Evolutionary conservation across 2,113 vertebrate species (phyloP), one percentile per base, ranked within the genome.

Genomic region (Sarotherodon lohbergeri): DNA sequence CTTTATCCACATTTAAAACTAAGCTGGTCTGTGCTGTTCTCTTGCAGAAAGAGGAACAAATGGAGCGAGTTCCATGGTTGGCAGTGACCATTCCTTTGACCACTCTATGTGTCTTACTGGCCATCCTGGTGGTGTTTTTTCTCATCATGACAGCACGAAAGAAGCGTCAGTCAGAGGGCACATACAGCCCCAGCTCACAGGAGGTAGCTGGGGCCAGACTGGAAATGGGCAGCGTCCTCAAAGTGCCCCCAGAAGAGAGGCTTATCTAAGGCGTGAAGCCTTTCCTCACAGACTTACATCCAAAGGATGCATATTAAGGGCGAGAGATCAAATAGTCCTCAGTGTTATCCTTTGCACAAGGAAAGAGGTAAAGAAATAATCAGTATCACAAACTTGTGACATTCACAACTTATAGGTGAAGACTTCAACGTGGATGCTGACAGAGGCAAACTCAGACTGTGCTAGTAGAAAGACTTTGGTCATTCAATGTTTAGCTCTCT

Each of bases 171-270:
- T 99, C 98, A 0, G 98, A 99, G 94, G 99, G 99, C 86, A 99
- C 98, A 50, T 99, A 99, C 95, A 99, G 98, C 86, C 99, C 99
- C 4, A 99, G 99, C 93, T 97, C 97, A 80, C 99, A 99, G 96
- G 99, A 99, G 81, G 98, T 99, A 87, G 98, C 98, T 0, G 99
- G 99, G 39, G 99, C 99, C 19, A 96, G 98, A 57, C 82, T 99
- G 90, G 99, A 99, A 96, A 99, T 99, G 99, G 98, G 98, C 96
- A 99, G 97, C 36, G 98, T 99, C 27, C 97, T 99, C 59, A 99
- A 99, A 94, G 97, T 99, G 91, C 99, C 99, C 1, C 99, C 99
- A 0, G 99, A 99, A 57, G 99, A 99, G 96, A 97, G 99, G 88
- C 91, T 99, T 55, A 98, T 98, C 92, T 98, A 88, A 97, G 81